A percentile compares a stretch with the other conserved stretches of the same genome.
phyloP scores from a whole-genome alignment of 2,888 invertebrate genomes.

The Oligia fasciuncula region DNA sequence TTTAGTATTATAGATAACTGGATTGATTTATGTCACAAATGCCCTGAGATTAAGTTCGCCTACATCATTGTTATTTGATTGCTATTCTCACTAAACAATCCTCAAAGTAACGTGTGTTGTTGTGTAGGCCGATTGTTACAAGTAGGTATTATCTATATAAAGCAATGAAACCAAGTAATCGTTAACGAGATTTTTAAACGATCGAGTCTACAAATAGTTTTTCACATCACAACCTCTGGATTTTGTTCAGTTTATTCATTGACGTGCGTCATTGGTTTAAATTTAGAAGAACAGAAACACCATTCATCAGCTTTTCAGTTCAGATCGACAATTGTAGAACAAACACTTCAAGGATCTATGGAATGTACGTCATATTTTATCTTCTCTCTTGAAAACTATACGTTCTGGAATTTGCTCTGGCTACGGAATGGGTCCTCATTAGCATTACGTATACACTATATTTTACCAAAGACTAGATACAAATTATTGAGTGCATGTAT shows the following conservation, averaged over 20 bases:
- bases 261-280: conserved; percentile 78
- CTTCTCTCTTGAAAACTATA: neutral
- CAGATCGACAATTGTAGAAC: conserved; percentile 68
- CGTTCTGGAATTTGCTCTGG: neutral
- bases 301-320: conserved; percentile 73
- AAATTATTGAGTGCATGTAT: neutral
- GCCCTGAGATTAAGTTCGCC: neutral
- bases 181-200: conserved; percentile 11
- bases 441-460: neutral
- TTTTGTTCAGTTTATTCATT: conserved; percentile 66
- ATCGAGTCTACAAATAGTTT: conserved; percentile 28
- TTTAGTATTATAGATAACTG: neutral
- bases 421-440: neutral
- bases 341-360: conserved; percentile 59
- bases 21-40: neutral
- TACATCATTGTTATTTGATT: neutral
- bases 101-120: neutral
- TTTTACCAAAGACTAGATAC: neutral
- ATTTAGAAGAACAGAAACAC: conserved; percentile 72
- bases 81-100: neutral
- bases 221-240: conserved; percentile 56
- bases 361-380: conserved; percentile 57
- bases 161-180: neutral
- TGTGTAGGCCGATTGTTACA: neutral
- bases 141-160: neutral